Evolutionary conservation across 2,797 vertebrate species (phyloP).

Genomic region (Myripristis murdjan): DNA sequence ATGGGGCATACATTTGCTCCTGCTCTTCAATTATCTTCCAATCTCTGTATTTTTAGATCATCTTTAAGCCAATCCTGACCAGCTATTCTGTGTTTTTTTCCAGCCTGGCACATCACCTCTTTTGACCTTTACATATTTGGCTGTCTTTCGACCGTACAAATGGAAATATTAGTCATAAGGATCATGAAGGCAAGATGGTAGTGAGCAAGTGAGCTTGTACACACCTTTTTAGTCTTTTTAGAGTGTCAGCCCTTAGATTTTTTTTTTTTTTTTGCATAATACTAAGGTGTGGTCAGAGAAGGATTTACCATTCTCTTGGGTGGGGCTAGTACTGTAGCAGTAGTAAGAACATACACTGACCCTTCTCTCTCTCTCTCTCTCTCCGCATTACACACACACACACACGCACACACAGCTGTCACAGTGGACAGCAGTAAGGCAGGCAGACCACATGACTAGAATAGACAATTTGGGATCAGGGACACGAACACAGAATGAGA

Average conservation of each 20-base stretch:
- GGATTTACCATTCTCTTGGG: slow-evolving; percentile 51
- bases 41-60: slow-evolving; percentile 17
- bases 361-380: slow-evolving; percentile 33
- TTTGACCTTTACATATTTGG: slow-evolving; percentile 16
- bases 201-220: background rate
- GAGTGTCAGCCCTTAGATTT: too few relatives aligned
- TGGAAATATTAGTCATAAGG: slow-evolving; percentile 21
- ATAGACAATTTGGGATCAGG: slow-evolving; percentile 77
- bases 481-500: slow-evolving; percentile 78
- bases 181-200: slow-evolving; percentile 20
- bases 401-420: slow-evolving; percentile 65
- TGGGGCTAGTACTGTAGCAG: slow-evolving; percentile 45
- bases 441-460: slow-evolving; percentile 73
- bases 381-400: slow-evolving; percentile 51
- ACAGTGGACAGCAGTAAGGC: slow-evolving; percentile 71
- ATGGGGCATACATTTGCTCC: slow-evolving; percentile 7
- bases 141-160: slow-evolving; percentile 24
- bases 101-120: slow-evolving; percentile 2
- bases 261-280: background rate
- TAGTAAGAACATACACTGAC: slow-evolving; percentile 48
- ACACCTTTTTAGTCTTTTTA: slow-evolving; percentile 13
- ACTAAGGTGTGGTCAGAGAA: slow-evolving; percentile 25
- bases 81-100: background rate
- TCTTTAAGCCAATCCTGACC: slow-evolving; percentile 4
- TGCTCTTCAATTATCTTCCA: slow-evolving; percentile 11